Conservation (phyloP, 2,113 vertebrate species). For the Malurus alboscapulatus region DNA sequence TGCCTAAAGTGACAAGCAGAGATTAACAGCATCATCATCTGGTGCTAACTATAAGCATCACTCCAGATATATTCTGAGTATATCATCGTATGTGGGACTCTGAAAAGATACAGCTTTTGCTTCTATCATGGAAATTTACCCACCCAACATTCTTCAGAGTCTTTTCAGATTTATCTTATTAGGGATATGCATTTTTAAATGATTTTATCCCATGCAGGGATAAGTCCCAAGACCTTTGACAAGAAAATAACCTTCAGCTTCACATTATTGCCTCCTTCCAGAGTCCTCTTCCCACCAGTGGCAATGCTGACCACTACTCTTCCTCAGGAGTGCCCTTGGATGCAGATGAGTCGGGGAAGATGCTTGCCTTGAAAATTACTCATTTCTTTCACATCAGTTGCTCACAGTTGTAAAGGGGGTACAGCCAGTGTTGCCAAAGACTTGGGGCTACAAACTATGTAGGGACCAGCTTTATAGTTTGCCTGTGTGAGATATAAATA, state of each 20-base stretch:
- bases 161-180: neutral
- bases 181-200: neutral
- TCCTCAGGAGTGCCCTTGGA: neutral
- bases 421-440: neutral
- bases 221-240: neutral
- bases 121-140: neutral
- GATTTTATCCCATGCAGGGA: neutral
- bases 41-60: neutral
- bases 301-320: neutral
- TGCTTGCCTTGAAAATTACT: rapidly evolving
- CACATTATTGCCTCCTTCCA: neutral
- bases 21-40: neutral
- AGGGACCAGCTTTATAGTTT: neutral
- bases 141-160: neutral
- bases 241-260: neutral
- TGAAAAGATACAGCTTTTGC: neutral
- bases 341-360: neutral
- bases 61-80: neutral
- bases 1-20: neutral
- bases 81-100: neutral
- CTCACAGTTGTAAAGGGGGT: neutral
- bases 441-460: neutral
- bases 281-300: neutral
- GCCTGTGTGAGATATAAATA: neutral
- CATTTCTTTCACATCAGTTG: neutral